phyloP scores from a whole-genome alignment of 2,888 invertebrate species.

The Lasius platythorax region DNA sequence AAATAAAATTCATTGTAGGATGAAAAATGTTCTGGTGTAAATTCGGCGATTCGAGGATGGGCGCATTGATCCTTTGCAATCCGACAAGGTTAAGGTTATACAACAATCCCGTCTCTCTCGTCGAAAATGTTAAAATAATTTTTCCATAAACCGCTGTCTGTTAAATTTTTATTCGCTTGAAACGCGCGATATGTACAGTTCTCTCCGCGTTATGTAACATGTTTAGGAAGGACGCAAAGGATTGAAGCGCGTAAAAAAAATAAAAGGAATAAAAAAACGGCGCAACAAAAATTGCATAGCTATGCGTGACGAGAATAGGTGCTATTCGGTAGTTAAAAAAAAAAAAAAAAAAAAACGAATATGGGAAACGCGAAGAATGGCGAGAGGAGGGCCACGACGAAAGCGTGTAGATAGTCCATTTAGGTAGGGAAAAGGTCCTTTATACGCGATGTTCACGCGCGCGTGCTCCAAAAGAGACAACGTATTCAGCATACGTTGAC shows the following conservation, averaged over 20 bases:
- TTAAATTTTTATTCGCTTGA: not conserved
- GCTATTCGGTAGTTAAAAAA: slow-evolving; percentile 77
- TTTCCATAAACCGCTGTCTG: not conserved
- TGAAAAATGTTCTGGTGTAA: slow-evolving; percentile 5
- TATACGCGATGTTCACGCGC: slow-evolving; percentile 66
- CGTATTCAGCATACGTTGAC: slow-evolving; percentile 19
- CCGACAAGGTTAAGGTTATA: not conserved
- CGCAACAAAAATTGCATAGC: slow-evolving; percentile 50
- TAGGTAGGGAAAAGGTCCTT: slow-evolving; percentile 79
- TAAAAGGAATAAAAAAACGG: slow-evolving; percentile 14
- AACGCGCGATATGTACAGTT: not conserved
- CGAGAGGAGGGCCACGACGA: slow-evolving; percentile 36
- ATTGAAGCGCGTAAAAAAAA: slow-evolving; percentile 1
- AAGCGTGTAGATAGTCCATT: slow-evolving; percentile 76
- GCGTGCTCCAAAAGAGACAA: slow-evolving; percentile 10
- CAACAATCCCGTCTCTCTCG: not conserved
- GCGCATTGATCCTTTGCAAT: slow-evolving; percentile 18
- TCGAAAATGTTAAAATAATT: slow-evolving; percentile 15
- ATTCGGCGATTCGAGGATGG: slow-evolving; percentile 6
- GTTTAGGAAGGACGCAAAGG: not conserved
- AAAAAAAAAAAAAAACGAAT: slow-evolving; percentile 29
- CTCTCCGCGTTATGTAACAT: not conserved
- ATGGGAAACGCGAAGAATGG: slow-evolving; percentile 40
- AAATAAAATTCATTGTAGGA: not conserved
- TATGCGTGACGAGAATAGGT: slow-evolving; percentile 75